Conservation (phyloP, 2,113 vertebrate species). For the Mobula birostris region DNA sequence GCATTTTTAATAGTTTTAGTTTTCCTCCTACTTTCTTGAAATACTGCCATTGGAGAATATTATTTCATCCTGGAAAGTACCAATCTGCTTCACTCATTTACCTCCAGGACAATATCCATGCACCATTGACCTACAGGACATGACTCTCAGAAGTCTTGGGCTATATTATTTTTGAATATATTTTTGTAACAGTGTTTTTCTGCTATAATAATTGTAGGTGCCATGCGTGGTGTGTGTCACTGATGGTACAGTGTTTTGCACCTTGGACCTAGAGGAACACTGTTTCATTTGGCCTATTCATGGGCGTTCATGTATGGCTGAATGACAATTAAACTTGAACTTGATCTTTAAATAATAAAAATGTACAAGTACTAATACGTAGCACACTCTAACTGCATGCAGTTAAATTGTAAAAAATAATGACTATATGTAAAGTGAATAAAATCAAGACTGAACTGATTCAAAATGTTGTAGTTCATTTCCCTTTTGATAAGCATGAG, state of each 20-base stretch:
- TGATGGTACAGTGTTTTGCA: too few relatives aligned
- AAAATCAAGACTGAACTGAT: not conserved
- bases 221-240: too few relatives aligned
- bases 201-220: too few relatives aligned
- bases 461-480: not conserved
- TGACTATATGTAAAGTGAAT: not conserved
- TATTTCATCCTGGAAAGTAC: not conserved
- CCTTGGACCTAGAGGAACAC: too few relatives aligned
- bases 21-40: not conserved
- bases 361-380: not conserved
- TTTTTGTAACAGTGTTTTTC: too few relatives aligned
- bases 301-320: too few relatives aligned
- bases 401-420: not conserved
- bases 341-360: not conserved
- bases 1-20: not conserved
- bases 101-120: too few relatives aligned
- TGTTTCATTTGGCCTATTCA: too few relatives aligned
- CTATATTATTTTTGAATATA: too few relatives aligned
- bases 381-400: not conserved
- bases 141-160: too few relatives aligned
- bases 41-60: not conserved
- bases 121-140: too few relatives aligned
- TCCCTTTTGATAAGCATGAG: not conserved
- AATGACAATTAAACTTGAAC: too few relatives aligned
- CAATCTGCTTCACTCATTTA: not conserved